Evolutionary conservation across 2,113 vertebrate species (phyloP), one percentile per base, ranked within the genome.

Genomic region (Prunella himalayana): DNA sequence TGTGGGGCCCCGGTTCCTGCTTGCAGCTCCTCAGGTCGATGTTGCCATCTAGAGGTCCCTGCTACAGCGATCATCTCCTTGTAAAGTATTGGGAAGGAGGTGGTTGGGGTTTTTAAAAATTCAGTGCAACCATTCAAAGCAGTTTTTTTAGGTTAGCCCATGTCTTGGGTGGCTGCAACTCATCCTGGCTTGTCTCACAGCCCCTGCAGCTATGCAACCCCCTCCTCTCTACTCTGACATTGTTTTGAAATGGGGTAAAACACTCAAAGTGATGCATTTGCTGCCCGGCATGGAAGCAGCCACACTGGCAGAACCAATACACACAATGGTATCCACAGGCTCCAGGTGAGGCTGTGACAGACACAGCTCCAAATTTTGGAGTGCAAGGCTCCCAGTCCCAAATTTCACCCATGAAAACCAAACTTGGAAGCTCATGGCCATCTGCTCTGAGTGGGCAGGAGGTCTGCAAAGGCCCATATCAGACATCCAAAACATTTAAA

Each of bases 21-120:
- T 45, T 12, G 35, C 84, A 37, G 81, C 87, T 94, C 54, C 30
- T 73, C 94, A 33, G 86, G 90, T 88, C 76, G 90, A 85, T 92
- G 82, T 95, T 96, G 97, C 97, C 97, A 97, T 60, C 97, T 97
- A 97, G 96, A 92, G 96, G 95, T n/a, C 23, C 86, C 42, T 44
- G 49, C 49, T 71, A 73, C 72, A 45, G 27, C 3, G 17, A 59
- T 73, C 53, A 0, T 18, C 42, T 71, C 49, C 19, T 88, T 22
- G 24, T 47, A 13, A 71, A 68, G 33, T 15, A 15, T 2, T 3
- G 24, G 27, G 14, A 66, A 69, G 45, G 41, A 53, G 33, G 5
- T 4, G 21, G 22, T 25, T 28, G 33, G 33, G 13, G 20, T 47
- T 24, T 37, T 56, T 50, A 42, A 3, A 7, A 54, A 63, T 51